These are phyloP conservation scores for Coptodon rendalli DNA, from an alignment of 2,113 vertebrate genomes.

Conservation along the genomic window DNA sequence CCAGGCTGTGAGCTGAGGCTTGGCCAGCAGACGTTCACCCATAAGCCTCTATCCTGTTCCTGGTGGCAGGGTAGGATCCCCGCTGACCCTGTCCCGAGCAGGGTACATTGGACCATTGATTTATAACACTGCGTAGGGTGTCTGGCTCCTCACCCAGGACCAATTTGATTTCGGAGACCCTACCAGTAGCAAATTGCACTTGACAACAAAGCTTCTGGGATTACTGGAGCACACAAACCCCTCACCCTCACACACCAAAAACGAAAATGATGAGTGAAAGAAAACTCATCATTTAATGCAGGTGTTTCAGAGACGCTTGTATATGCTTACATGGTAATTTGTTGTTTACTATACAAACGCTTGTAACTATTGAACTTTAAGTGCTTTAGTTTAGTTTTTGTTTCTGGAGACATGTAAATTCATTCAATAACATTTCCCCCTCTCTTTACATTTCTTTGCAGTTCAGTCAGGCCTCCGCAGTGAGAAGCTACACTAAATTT, in stretches of 20 bases:
- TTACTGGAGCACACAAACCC: neutral
- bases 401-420: neutral
- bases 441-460: slow-evolving; percentile 43
- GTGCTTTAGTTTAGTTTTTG: neutral
- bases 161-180: neutral
- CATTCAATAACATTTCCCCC: neutral
- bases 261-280: neutral
- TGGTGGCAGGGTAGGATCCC: neutral
- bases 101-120: neutral
- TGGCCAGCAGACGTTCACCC: neutral
- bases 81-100: neutral
- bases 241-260: neutral
- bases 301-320: neutral
- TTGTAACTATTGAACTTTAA: neutral
- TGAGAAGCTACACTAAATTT: slow-evolving; percentile 87
- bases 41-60: neutral
- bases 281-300: neutral
- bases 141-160: neutral
- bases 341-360: neutral
- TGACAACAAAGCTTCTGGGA: neutral
- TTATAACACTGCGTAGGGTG: neutral
- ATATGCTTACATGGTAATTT: neutral
- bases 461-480: slow-evolving; percentile 85
- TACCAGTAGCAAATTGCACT: neutral
- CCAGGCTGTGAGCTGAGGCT: neutral